These are phyloP conservation scores for Trisateles emortualis DNA, from an alignment of 2,888 invertebrate genomes.

Conservation along the genomic window DNA sequence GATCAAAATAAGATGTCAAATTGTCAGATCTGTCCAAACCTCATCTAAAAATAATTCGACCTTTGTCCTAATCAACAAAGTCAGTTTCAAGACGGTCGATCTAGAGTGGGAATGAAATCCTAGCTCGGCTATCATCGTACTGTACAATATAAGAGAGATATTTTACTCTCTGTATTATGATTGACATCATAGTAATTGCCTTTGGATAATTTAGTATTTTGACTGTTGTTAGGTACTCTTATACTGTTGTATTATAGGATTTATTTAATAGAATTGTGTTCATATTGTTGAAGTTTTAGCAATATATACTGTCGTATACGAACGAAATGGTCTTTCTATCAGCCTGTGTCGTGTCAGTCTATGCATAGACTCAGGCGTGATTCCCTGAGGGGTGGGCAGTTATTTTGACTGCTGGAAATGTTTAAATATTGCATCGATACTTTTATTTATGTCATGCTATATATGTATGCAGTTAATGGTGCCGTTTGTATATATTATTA, in stretches of 20 bases:
- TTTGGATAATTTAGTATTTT: constrained; percentile 17
- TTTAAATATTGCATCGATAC: too few relatives aligned
- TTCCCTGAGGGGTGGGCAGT: too few relatives aligned
- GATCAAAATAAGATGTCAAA: constrained; percentile 15
- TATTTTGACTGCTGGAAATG: too few relatives aligned
- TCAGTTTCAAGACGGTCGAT: background rate
- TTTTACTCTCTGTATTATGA: constrained; percentile 9
- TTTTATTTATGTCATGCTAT: too few relatives aligned
- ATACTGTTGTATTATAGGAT: background rate
- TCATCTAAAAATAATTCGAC: constrained; percentile 5
- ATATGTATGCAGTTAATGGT: too few relatives aligned
- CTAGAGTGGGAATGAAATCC: constrained; percentile 23
- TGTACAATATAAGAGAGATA: background rate
- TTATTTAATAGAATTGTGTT: background rate
- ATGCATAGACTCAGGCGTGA: too few relatives aligned
- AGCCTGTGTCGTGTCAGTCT: too few relatives aligned
- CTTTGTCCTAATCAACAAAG: constrained; percentile 7
- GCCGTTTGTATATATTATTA: too few relatives aligned
- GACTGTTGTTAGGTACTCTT: too few relatives aligned
- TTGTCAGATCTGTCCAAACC: constrained; percentile 1
- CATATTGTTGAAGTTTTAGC: background rate
- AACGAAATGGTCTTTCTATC: too few relatives aligned
- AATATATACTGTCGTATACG: too few relatives aligned
- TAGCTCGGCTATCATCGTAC: constrained; percentile 1
- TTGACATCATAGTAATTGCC: constrained; percentile 30